Conservation (phyloP, 2,113 vertebrate genomes). For the Hemichromis elongatus region DNA sequence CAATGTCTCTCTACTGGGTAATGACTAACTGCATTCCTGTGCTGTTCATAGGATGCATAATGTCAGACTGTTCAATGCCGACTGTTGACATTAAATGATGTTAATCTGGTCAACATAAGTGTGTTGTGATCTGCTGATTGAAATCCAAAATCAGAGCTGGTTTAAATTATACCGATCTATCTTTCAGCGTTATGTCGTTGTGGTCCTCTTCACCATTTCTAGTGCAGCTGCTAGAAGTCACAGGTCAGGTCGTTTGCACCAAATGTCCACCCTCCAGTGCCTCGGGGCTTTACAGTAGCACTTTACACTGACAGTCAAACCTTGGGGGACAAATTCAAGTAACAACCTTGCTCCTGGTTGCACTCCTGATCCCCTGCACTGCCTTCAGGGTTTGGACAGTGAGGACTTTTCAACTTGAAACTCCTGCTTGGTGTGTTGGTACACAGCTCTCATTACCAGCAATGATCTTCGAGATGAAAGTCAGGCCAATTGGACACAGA, state of each 20-base stretch:
- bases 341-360: neutral
- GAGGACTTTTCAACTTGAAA: neutral
- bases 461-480: neutral
- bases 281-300: neutral
- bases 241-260: neutral
- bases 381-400: neutral
- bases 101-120: neutral
- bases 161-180: fast-evolving
- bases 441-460: neutral
- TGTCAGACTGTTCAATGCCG: neutral
- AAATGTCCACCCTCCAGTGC: neutral
- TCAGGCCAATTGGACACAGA: neutral
- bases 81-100: too few species aligned
- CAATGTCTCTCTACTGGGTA: neutral
- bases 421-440: neutral
- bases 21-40: neutral
- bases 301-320: neutral
- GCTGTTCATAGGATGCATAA: neutral
- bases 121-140: neutral
- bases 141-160: neutral
- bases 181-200: neutral
- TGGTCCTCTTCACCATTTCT: neutral
- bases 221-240: neutral
- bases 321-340: neutral
- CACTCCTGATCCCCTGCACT: neutral